These are phyloP conservation scores for Venustoraphidia nigricollis DNA, from an alignment of 2,888 invertebrate species.

Conservation along the genomic window DNA sequence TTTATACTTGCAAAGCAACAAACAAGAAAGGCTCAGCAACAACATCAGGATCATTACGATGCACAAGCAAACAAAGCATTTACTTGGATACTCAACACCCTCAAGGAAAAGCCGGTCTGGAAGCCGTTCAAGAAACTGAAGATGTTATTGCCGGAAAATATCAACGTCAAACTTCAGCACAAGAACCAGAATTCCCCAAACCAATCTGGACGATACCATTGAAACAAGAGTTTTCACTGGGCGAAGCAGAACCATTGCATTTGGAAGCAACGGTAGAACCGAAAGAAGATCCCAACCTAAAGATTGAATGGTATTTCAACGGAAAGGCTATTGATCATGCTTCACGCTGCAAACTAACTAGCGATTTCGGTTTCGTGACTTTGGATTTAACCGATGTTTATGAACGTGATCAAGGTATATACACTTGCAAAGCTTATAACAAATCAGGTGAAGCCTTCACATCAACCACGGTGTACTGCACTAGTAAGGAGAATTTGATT, in stretches of 20 bases:
- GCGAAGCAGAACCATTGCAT: slow-evolving; percentile 74
- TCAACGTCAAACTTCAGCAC: slow-evolving; percentile 48
- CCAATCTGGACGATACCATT: slow-evolving; percentile 78
- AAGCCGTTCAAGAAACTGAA: slow-evolving; percentile 81
- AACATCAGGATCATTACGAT: slow-evolving; percentile 76
- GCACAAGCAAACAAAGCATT: slow-evolving; percentile 63
- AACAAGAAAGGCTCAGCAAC: slow-evolving; percentile 81
- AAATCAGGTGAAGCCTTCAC: slow-evolving; percentile 84
- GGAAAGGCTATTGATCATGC: slow-evolving; percentile 77
- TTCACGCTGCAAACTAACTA: slow-evolving; percentile 80
- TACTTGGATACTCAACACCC: slow-evolving; percentile 88
- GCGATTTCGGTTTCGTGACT: slow-evolving; percentile 93
- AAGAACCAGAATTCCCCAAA: slow-evolving; percentile 65
- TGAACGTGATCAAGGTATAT: slow-evolving; percentile 86
- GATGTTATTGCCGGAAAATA: slow-evolving; percentile 60
- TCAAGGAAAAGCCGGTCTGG: slow-evolving; percentile 79
- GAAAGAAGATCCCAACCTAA: slow-evolving; percentile 78
- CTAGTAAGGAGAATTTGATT: slow-evolving; percentile 66
- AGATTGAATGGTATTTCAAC: slow-evolving; percentile 90
- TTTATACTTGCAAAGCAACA: slow-evolving; percentile 79
- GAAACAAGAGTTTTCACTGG: slow-evolving; percentile 60
- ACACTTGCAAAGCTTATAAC: slow-evolving; percentile 82
- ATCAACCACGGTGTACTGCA: slow-evolving; percentile 74
- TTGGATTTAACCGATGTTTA: slow-evolving; percentile 85
- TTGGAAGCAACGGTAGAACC: slow-evolving; percentile 92